Evolutionary conservation across 92 coral and sea anemone genomes (phyloP), one percentile per base, ranked within the genome.

Genomic region (Plumapathes pennacea): DNA sequence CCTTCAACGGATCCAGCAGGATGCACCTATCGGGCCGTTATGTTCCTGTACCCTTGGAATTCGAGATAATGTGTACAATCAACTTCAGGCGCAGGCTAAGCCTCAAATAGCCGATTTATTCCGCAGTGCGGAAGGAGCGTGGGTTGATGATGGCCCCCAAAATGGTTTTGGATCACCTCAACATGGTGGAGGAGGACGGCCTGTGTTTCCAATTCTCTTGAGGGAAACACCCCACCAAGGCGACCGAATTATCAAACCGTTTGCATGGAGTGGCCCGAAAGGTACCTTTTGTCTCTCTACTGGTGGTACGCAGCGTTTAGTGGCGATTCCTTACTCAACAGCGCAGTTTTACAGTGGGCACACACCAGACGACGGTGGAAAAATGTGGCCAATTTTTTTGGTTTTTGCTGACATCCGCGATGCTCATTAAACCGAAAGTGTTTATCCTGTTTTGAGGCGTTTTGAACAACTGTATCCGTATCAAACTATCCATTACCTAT

Each of bases 351-450:
- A 60, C 30, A 4, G 40, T 10, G 54, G 54, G 15, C 67, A 44
- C 8, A 29, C 67, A 18, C 67, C 67, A 25, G 67, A 60, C 4
- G 24, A 29, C 56, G 54, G 42, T 12, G 52, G n/a, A 2, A 54
- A 60, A 43, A 60, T 44, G 66, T 60, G 53, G 54, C 39, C 67
- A 25, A 15, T 15, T 3, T 44, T 43, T 60, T 7, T 29, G 41
- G 41, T 30, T 22, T 60, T 44, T 20, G 67, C 54, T 0, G 41
- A 44, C 41, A 28, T 13, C 46, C 50, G 15, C 17, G 40, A 19
- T 4, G 54, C 67, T 14, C 42, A 60, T 60, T 60, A 60, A 60
- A 60, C 10, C n/a, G n/a, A n/a, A n/a, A n/a, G n/a, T n/a, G n/a
- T n/a, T n/a, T n/a, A n/a, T n/a, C n/a, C n/a, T n/a, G n/a, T n/a